phyloP scores from a whole-genome alignment of 1,140 invertebrate species.

The Drosophila carrolli region DNA sequence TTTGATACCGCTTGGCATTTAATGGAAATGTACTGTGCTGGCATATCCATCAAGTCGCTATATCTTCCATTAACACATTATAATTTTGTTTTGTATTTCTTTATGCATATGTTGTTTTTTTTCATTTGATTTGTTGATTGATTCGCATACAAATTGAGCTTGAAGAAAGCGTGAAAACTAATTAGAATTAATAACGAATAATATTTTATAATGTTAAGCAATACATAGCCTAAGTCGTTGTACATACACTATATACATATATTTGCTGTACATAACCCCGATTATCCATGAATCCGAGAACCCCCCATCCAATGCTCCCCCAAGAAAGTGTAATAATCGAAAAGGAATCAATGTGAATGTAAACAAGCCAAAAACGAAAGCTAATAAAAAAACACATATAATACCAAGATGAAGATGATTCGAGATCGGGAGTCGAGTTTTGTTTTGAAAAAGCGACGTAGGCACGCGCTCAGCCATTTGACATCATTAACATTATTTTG shows the following conservation, averaged over 20 bases:
- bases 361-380: constrained; percentile 77
- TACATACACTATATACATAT: constrained; percentile 30
- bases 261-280: constrained; percentile 33
- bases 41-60: constrained; percentile 11
- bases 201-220: constrained; percentile 36
- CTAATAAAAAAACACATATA: constrained; percentile 44
- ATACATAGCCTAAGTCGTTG: constrained; percentile 43
- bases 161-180: constrained; percentile 53
- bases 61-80: constrained; percentile 28
- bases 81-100: constrained; percentile 11
- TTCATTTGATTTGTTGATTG: constrained; percentile 38
- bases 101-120: constrained; percentile 4
- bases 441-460: not conserved
- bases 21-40: constrained; percentile 28
- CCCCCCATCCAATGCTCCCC: constrained; percentile 16
- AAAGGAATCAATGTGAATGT: constrained; percentile 73
- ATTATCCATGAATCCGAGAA: not conserved
- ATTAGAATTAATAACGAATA: constrained; percentile 54
- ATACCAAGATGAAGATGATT: constrained; percentile 26
- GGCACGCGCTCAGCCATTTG: constrained; percentile 52
- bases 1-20: constrained; percentile 9
- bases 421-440: constrained; percentile 4
- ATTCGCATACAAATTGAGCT: constrained; percentile 60
- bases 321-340: constrained; percentile 45
- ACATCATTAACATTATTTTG: constrained; percentile 51